These are phyloP conservation scores for Drosophila repletoides DNA, from an alignment of 1,140 invertebrate species.

Conservation along the genomic window DNA sequence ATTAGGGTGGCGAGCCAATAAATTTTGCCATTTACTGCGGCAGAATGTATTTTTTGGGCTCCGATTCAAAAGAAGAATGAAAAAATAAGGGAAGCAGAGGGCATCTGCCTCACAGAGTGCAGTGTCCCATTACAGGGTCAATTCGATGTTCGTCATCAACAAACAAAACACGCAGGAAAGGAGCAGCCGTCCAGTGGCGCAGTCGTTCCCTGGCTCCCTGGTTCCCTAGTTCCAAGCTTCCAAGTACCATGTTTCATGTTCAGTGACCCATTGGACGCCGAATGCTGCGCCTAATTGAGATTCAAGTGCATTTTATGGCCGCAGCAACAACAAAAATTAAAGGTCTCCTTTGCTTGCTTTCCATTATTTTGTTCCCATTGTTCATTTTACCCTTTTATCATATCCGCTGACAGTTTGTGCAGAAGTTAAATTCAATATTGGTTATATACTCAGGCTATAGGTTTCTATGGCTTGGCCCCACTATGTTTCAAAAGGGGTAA, in stretches of 20 bases:
- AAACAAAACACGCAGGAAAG: conserved; percentile 1
- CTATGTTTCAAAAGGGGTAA: neutral
- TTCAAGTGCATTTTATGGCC: conserved; percentile 60
- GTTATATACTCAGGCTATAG: conserved; percentile 13
- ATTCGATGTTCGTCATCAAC: conserved; percentile 27
- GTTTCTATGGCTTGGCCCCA: neutral
- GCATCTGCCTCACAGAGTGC: conserved; percentile 45
- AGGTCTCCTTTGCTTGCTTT: conserved; percentile 41
- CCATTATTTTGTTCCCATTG: conserved; percentile 26
- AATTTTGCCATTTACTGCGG: conserved; percentile 51
- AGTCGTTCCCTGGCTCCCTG: neutral
- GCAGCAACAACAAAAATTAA: conserved; percentile 12
- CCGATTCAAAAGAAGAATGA: neutral
- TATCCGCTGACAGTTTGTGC: conserved; percentile 35
- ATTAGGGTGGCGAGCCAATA: conserved; percentile 68
- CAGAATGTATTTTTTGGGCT: conserved; percentile 8
- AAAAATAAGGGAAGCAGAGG: neutral
- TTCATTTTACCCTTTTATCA: conserved; percentile 11
- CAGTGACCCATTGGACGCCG: conserved; percentile 42
- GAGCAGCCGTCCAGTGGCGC: conserved; percentile 29
- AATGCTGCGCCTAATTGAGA: conserved; percentile 65
- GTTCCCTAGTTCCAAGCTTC: no score
- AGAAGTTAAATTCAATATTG: conserved; percentile 66
- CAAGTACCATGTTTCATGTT: neutral
- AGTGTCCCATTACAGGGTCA: conserved; percentile 63